phyloP scores from a whole-genome alignment of 2,113 vertebrate genomes.

The Dascyllus trimaculatus region DNA sequence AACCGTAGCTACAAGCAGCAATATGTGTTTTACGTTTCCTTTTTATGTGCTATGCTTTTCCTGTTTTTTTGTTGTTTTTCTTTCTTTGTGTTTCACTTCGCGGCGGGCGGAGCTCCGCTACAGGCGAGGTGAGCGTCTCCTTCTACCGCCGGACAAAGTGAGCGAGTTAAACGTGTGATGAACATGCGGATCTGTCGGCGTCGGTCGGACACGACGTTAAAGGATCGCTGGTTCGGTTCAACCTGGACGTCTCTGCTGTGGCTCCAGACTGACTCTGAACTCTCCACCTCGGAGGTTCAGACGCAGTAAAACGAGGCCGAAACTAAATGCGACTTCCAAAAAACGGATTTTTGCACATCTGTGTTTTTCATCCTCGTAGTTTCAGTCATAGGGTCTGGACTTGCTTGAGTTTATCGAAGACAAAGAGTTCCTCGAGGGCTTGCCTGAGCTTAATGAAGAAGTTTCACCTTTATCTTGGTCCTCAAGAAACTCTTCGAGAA shows the following conservation, averaged over 20 bases:
- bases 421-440: too few relatives aligned
- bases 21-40: conserved; percentile 43
- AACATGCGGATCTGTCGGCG: not conserved
- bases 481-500: too few relatives aligned
- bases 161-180: not conserved
- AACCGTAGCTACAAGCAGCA: conserved; percentile 85
- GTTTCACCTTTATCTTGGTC: too few relatives aligned
- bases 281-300: too few relatives aligned
- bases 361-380: too few relatives aligned
- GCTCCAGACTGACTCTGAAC: too few relatives aligned
- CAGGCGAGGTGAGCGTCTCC: conserved; percentile 13
- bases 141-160: not conserved
- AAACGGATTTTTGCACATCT: too few relatives aligned
- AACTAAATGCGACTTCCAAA: too few relatives aligned
- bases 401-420: too few relatives aligned
- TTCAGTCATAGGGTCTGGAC: too few relatives aligned
- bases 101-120: not conserved
- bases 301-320: too few relatives aligned
- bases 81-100: not conserved
- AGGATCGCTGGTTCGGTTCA: not conserved
- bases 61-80: not conserved
- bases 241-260: not conserved
- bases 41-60: conserved; percentile 56
- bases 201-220: conserved; percentile 25
- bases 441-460: too few relatives aligned